Percentiles rank a stretch among this genome's conserved stretches.
Conservation (phyloP, 2,113 vertebrate genomes). For the Triplophysa siluroides region DNA sequence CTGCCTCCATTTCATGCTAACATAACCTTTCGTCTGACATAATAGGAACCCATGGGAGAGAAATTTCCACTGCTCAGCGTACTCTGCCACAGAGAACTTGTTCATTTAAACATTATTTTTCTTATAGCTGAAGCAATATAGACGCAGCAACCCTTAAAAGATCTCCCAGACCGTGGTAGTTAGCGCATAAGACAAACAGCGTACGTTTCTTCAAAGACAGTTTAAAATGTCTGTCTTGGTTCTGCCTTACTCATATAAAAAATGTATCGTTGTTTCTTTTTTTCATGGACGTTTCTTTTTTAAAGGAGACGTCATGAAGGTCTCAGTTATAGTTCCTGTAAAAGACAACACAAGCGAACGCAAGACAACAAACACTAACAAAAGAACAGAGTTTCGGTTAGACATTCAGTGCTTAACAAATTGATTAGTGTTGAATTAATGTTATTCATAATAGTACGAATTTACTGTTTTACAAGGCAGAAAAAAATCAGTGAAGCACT, state of each 20-base stretch:
- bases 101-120: not conserved
- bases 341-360: no score
- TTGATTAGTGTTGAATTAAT: no score
- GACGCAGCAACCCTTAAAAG: not conserved
- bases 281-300: not conserved
- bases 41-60: slow-evolving; percentile 33
- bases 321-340: not conserved
- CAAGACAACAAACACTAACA: no score
- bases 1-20: slow-evolving; percentile 41
- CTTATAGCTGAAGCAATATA: not conserved
- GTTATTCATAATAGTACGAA: no score
- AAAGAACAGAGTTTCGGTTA: no score
- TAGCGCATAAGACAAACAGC: not conserved
- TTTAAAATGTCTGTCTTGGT: not conserved
- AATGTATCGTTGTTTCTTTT: not conserved
- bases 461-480: no score
- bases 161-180: not conserved
- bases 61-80: not conserved
- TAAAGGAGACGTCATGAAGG: slow-evolving; percentile 11
- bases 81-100: not conserved
- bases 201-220: not conserved
- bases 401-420: no score
- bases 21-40: slow-evolving; percentile 40
- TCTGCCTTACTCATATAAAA: no score
- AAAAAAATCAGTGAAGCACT: no score